Percentiles rank a stretch among this genome's conserved stretches.
phyloP scores from a whole-genome alignment of 1,140 invertebrate species.

The Zaprionus inermis region DNA sequence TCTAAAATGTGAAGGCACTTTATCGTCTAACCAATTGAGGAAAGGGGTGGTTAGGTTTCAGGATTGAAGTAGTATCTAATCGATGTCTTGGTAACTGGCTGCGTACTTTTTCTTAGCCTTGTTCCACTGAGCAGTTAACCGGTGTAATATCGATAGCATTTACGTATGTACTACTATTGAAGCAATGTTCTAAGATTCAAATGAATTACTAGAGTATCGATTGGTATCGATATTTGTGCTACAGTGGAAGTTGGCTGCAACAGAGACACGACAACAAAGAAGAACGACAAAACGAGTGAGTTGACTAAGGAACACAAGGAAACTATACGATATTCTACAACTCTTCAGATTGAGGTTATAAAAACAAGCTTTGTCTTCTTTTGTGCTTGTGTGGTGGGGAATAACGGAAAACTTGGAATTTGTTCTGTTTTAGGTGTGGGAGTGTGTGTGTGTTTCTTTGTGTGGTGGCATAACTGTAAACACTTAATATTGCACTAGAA shows the following conservation, averaged over 20 bases:
- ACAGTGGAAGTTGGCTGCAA: constrained; percentile 15
- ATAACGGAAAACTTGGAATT: constrained; percentile 11
- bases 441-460: background rate
- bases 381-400: too few relatives aligned
- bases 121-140: constrained; percentile 8
- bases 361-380: constrained; percentile 22
- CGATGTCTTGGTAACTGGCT: constrained; percentile 15
- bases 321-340: constrained; percentile 24
- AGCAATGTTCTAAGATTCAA: too few relatives aligned
- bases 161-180: background rate
- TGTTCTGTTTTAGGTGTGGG: constrained; percentile 6
- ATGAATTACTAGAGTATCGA: background rate
- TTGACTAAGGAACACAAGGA: constrained; percentile 29
- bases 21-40: background rate
- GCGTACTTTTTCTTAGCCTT: constrained; percentile 5
- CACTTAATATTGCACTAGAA: constrained; percentile 77
- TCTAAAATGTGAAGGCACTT: constrained; percentile 44
- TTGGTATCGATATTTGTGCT: background rate
- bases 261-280: constrained; percentile 23
- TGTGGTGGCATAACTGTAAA: constrained; percentile 20
- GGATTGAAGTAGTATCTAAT: background rate
- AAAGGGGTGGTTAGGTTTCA: background rate
- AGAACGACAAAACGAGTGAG: constrained; percentile 7
- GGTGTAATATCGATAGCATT: background rate
- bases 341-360: constrained; percentile 2